These are phyloP conservation scores for Euglossa dilemma DNA, from an alignment of 1,140 invertebrate genomes.

Conservation along the genomic window DNA sequence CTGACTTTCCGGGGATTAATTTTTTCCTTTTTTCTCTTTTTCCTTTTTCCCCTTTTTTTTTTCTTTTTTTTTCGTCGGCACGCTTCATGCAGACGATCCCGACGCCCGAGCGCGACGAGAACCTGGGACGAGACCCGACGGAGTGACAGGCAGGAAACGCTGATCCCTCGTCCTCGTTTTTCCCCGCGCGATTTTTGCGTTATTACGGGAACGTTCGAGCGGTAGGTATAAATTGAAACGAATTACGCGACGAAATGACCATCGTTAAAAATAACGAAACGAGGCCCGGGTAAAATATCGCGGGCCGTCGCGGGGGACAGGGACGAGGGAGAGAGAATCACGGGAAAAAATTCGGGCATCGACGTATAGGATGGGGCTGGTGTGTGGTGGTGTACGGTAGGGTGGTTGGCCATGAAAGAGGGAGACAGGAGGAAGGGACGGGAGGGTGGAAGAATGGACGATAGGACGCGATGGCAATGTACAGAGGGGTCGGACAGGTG, in stretches of 20 bases:
- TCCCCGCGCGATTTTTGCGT: conserved; percentile 14
- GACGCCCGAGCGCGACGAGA: neutral
- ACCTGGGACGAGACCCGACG: neutral
- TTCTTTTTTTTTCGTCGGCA: neutral
- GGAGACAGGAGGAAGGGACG: conserved; percentile 17
- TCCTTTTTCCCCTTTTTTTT: conserved; percentile 15
- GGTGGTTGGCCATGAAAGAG: conserved; percentile 26
- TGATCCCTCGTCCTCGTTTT: conserved; percentile 1
- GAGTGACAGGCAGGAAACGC: conserved; percentile 16
- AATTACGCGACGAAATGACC: conserved; percentile 38
- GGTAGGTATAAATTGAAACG: conserved; percentile 35
- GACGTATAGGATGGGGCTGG: conserved; percentile 34
- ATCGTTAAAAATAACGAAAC: conserved; percentile 37
- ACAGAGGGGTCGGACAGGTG: conserved; percentile 52
- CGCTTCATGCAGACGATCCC: conserved; percentile 43
- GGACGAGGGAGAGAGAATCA: conserved; percentile 22
- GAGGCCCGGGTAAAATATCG: conserved; percentile 37
- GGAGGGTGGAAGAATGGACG: conserved; percentile 56
- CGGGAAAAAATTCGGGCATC: conserved; percentile 59
- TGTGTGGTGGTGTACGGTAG: neutral
- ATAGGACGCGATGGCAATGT: conserved; percentile 47
- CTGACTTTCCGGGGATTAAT: conserved; percentile 40
- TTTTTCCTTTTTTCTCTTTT: neutral
- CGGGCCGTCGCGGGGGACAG: neutral
- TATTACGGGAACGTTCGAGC: neutral